Evolutionary conservation across 2,888 invertebrate species (phyloP), one percentile per base, ranked within the genome.

Genomic region (Erpobdella octoculata): DNA sequence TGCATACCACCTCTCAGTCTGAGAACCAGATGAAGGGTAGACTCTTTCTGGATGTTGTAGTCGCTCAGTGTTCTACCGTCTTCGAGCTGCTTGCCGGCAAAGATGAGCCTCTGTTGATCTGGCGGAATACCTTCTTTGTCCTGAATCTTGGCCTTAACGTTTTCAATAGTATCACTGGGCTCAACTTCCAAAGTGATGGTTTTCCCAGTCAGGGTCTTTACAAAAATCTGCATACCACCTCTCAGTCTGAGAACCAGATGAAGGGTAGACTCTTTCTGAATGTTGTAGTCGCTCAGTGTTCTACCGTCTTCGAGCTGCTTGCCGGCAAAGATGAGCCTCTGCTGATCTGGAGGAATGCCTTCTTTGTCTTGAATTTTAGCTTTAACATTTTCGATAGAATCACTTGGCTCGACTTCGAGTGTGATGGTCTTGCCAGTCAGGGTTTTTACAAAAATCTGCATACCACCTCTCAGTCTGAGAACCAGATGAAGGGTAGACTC

Each of bases 211-310:
- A 83, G 77, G 25, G 82, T 83, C 76, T 83, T 83, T 66, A 83
- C 83, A 76, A 83, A 96, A 85, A 0, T 72, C 66, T 28, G 73
- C 74, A 74, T 74, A 36, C 93, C 90, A 87, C 95, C 95, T 83
- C 94, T 88, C 78, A 96, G 89, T 86, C 94, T 90, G 75, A 95
- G 87, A 75, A 95, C 94, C 86, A 86, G 78, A 84, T 95, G 94
- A 87, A 95, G 88, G 9, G 94, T 95, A 0, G 94, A 94, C 84
- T 93, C 92, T 84, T 93, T 93, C 85, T 94, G 93, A 81, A 94
- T 93, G 84, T 93, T 93, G 85, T 93, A 93, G 82, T 95, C 94
- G 0, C 91, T 91, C 35, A 93, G 86, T 1, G 92, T 92, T 68
- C 91, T 88, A 4, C 91, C 92, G n/a, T n/a, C n/a, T n/a, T n/a